phyloP scores from a whole-genome alignment of 2,888 invertebrate species.

The Rhogogaster chlorosoma region DNA sequence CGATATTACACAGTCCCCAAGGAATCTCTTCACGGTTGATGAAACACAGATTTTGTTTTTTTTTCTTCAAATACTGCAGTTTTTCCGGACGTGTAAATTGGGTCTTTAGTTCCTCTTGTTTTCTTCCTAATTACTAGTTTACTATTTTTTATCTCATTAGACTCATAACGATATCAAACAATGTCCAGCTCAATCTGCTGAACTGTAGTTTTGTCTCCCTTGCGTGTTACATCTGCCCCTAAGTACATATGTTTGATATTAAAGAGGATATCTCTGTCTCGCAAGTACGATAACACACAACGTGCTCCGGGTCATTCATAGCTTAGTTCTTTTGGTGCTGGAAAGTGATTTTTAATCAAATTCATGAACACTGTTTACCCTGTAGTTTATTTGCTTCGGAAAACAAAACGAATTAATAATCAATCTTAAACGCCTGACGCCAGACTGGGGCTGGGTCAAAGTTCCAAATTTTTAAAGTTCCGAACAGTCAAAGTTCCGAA shows the following conservation, averaged over 20 bases:
- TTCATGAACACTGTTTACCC: neutral
- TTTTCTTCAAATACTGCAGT: neutral
- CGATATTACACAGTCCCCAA: slow-evolving; percentile 13
- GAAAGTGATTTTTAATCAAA: neutral
- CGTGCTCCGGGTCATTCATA: neutral
- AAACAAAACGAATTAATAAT: neutral
- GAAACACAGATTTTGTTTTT: neutral
- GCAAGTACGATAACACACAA: neutral
- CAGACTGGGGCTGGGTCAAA: neutral
- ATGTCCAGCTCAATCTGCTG: neutral
- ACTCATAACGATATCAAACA: neutral
- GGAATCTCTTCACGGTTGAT: slow-evolving; percentile 16
- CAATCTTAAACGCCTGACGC: neutral
- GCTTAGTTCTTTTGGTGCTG: neutral
- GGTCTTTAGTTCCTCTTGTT: neutral
- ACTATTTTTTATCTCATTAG: neutral
- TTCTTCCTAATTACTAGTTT: neutral
- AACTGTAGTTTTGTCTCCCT: neutral
- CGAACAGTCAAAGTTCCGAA: neutral
- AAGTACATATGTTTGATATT: neutral
- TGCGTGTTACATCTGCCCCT: neutral
- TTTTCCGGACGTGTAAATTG: neutral
- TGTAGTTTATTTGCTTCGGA: neutral
- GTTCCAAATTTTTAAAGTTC: neutral
- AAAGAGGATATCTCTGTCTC: slow-evolving; percentile 14